phyloP scores from a whole-genome alignment of 2,888 invertebrate species.

The Chironomus tentans region DNA sequence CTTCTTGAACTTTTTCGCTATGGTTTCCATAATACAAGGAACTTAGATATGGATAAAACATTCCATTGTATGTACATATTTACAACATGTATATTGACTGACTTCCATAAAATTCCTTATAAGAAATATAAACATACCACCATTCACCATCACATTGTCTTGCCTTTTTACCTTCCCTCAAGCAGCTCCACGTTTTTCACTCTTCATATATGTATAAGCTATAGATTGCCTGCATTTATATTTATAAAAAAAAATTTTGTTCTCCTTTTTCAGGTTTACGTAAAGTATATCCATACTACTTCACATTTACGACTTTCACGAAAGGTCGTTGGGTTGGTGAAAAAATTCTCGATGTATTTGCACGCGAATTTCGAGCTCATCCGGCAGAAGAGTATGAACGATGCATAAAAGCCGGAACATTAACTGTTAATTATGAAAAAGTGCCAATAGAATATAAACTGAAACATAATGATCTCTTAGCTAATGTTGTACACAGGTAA shows the following conservation, averaged over 20 bases:
- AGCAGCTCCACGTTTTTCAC: neutral
- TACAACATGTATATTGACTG: neutral
- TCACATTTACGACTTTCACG: conserved; percentile 91
- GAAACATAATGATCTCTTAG: conserved; percentile 85
- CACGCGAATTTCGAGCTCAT: conserved; percentile 87
- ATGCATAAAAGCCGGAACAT: conserved; percentile 81
- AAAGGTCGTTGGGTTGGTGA: conserved; percentile 96
- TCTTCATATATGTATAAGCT: neutral
- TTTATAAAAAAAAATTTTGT: neutral
- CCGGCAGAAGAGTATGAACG: conserved; percentile 87
- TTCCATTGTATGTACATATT: conserved; percentile 1
- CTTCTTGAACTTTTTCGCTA: neutral
- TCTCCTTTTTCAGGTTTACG: conserved; percentile 61
- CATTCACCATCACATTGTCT: neutral
- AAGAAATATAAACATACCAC: neutral
- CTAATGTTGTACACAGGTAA: conserved; percentile 92
- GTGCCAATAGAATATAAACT: conserved; percentile 85
- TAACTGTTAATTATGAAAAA: conserved; percentile 88
- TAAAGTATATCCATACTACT: conserved; percentile 95
- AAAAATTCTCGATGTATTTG: conserved; percentile 85
- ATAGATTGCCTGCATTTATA: no score
- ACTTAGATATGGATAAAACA: conserved; percentile 18
- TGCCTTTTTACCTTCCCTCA: conserved; percentile 3
- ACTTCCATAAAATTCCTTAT: neutral
- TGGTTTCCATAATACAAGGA: neutral